Evolutionary conservation across 2,113 vertebrate genomes (phyloP).

Genomic region (Bufo gargarizans): DNA sequence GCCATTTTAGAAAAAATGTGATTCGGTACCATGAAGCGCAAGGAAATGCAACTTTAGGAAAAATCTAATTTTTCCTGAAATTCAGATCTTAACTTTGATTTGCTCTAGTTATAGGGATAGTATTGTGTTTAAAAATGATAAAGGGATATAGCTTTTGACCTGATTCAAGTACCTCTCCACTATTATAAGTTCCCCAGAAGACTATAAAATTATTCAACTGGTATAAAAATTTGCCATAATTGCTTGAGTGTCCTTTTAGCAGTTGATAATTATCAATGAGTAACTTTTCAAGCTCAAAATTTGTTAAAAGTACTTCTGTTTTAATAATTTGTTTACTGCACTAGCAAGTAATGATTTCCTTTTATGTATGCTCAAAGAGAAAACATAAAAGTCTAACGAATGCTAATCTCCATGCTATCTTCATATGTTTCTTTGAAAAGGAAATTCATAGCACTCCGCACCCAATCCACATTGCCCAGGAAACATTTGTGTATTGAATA

Average conservation of each 20-base stretch:
- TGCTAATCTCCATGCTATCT: slow-evolving; percentile 42
- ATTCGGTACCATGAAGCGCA: too few relatives aligned
- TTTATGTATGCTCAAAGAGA: slow-evolving; percentile 54
- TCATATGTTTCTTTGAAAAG: slow-evolving; percentile 37
- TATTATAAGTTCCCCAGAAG: background rate
- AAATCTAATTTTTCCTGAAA: too few relatives aligned
- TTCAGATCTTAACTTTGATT: too few relatives aligned
- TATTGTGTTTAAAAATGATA: too few relatives aligned
- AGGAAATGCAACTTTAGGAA: too few relatives aligned
- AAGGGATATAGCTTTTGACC: background rate
- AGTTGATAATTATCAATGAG: slow-evolving; percentile 53
- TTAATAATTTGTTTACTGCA: slow-evolving; percentile 55
- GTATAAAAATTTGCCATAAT: slow-evolving; percentile 30
- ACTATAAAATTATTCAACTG: background rate
- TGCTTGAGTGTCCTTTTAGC: slow-evolving; percentile 47
- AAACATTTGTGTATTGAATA: background rate
- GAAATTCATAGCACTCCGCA: slow-evolving; percentile 6
- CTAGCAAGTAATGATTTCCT: slow-evolving; percentile 47
- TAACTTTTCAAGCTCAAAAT: slow-evolving; percentile 48
- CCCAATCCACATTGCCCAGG: background rate
- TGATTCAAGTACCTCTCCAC: background rate
- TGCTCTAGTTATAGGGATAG: too few relatives aligned
- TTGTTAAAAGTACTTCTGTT: slow-evolving; percentile 48
- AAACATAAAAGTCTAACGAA: slow-evolving; percentile 51
- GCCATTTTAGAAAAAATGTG: too few relatives aligned